phyloP scores from a whole-genome alignment of 2,888 invertebrate genomes.

The Megamerina dolium region DNA sequence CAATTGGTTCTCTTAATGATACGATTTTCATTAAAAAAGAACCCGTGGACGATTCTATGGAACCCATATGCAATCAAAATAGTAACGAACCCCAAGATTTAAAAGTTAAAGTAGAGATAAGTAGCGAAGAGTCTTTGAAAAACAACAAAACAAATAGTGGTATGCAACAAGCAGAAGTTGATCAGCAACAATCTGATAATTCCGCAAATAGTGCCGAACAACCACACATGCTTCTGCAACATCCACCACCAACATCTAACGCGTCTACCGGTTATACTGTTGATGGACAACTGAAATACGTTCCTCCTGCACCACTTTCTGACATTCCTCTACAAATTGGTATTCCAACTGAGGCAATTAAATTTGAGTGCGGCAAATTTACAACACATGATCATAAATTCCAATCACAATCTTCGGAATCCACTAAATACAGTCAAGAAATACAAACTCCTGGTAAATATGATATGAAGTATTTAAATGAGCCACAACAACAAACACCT shows the following conservation, averaged over 20 bases:
- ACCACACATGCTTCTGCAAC: conserved; percentile 32
- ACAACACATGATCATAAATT: conserved; percentile 50
- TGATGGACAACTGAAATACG: conserved; percentile 40
- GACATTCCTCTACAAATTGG: conserved; percentile 20
- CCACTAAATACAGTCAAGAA: conserved; percentile 45
- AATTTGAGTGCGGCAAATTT: conserved; percentile 41
- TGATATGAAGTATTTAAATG: conserved; percentile 48
- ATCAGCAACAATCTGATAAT: conserved; percentile 7
- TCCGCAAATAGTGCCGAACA: conserved; percentile 5
- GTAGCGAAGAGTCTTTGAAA: conserved; percentile 42
- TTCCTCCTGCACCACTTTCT: conserved; percentile 28
- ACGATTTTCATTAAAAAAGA: conserved; percentile 57
- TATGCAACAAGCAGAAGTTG: conserved; percentile 7
- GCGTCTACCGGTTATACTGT: conserved; percentile 40
- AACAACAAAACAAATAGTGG: conserved; percentile 14
- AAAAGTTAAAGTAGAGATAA: conserved; percentile 65
- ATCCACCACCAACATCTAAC: conserved; percentile 34
- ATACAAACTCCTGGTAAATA: conserved; percentile 44
- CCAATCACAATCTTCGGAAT: conserved; percentile 42
- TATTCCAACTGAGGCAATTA: conserved; percentile 32
- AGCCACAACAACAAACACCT: conserved; percentile 34
- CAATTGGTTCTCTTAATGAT: conserved; percentile 31
- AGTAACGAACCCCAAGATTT: conserved; percentile 64
- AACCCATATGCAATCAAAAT: conserved; percentile 48
- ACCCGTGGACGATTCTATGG: conserved; percentile 49